phyloP scores from a whole-genome alignment of 2,113 vertebrate species.

The Bagarius yarrelli region DNA sequence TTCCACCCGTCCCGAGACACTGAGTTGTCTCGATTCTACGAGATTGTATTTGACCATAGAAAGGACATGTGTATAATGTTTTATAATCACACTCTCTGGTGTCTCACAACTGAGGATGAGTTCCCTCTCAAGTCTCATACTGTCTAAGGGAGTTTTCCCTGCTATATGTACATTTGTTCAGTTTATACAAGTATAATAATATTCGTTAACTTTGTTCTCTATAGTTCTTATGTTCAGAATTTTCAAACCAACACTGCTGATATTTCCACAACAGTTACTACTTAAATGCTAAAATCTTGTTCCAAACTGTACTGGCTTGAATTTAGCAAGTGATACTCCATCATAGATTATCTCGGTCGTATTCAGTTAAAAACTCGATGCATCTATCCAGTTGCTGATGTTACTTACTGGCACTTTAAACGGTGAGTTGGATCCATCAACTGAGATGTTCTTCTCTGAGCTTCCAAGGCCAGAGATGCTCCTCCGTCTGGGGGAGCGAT shows the following conservation, averaged over 20 bases:
- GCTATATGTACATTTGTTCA: too few species aligned
- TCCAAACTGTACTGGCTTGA: neutral
- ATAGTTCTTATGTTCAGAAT: too few species aligned
- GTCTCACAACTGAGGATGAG: too few species aligned
- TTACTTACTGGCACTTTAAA: slow-evolving; percentile 93
- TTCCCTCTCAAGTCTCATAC: too few species aligned
- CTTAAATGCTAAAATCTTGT: neutral
- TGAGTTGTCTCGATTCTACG: too few species aligned
- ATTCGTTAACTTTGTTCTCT: too few species aligned
- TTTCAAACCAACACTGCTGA: neutral
- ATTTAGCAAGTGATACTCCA: neutral
- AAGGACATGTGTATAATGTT: too few species aligned
- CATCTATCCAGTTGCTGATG: neutral
- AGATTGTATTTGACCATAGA: too few species aligned
- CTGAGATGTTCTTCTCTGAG: slow-evolving; percentile 82
- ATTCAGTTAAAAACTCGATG: neutral
- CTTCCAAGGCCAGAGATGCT: slow-evolving; percentile 91
- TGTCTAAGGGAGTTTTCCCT: too few species aligned
- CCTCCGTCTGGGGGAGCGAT: slow-evolving; percentile 89
- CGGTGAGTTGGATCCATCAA: slow-evolving; percentile 84
- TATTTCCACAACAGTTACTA: neutral
- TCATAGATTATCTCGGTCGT: neutral
- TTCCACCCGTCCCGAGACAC: too few species aligned
- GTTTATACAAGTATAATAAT: too few species aligned
- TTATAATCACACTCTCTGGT: too few species aligned